Base-by-base conservation (phyloP, 2,113 vertebrate species). In the Capreolus pygargus region DNA sequence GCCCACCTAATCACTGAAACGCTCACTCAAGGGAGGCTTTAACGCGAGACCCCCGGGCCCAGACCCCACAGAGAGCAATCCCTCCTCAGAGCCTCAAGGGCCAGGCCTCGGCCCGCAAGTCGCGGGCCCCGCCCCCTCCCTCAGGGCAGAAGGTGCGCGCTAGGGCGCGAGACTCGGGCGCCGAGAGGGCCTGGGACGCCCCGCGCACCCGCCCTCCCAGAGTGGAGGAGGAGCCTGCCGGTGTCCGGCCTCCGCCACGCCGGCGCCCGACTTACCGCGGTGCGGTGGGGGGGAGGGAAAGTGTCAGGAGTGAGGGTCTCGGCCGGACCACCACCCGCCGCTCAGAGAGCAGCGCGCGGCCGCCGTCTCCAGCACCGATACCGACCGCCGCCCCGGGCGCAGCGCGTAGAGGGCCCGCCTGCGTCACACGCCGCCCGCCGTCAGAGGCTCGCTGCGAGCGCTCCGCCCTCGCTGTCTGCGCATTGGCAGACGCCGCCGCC, bases 401-500 rank as follows among this genome's bases (percentile, higher is more conserved):
- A 93, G 81, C 93, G 91, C 96, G 95, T 95, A 70, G 27, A 97
- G 93, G 96, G 95, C 92, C 86, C 30, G 85, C 98, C 93, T 96
- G 92, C 96, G 83, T 89, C 97, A 96, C 79, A 90, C 98, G 76
- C 98, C 67, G 96, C 27, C 79, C 2, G 47, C 86, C 97, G 76
- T 97, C 97, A 97, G 92, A 95, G 95, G 55, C 84, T 74, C 74
- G 88, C 91, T 61, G 64, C 5, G 12, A 76, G 5, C 60, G 39
- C 39, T 86, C 89, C 92, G 82, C 81, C 81, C 85, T 55, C 8
- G 25, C 47, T 55, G 60, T 1, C 25, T 47, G 3, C 8, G 7
- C 19, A 98, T 98, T 98, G 97, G 98, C 61, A 45, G 64, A 8
- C 0, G 2, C 3, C 6, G 12, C 89, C 89, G 95, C 97, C 97